A percentile compares a stretch with the other conserved stretches of the same genome.
phyloP scores from a whole-genome alignment of 2,113 vertebrate genomes.

The Alethe castanea region DNA sequence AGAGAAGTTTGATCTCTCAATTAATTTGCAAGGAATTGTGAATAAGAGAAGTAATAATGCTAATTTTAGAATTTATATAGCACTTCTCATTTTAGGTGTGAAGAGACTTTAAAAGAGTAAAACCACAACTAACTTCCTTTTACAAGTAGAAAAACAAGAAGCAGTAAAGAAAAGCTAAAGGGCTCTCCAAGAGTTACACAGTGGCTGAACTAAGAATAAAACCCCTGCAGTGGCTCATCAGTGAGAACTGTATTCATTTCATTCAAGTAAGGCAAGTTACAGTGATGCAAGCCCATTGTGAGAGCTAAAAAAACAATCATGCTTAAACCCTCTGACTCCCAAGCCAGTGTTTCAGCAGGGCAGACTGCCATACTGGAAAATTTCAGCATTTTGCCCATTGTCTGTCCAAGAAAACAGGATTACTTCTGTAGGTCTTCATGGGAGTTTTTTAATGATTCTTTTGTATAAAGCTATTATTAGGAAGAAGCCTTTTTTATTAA shows the following conservation, averaged over 20 bases:
- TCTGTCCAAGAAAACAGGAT: background rate
- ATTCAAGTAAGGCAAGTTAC: conserved; percentile 24
- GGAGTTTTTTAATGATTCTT: background rate
- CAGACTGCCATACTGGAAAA: background rate
- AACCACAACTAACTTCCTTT: background rate
- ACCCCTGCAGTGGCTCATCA: background rate
- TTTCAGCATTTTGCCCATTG: background rate
- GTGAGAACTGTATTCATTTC: conserved; percentile 9
- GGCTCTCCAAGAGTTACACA: background rate
- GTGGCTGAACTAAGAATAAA: conserved; percentile 1
- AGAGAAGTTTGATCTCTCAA: background rate
- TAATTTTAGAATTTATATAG: background rate
- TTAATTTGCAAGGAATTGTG: background rate
- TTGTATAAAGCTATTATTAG: background rate
- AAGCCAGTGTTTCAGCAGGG: background rate
- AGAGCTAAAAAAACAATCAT: background rate
- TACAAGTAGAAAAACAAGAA: background rate
- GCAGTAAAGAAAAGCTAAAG: background rate
- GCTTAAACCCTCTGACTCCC: conserved; percentile 1
- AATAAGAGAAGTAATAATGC: background rate
- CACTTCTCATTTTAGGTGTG: background rate
- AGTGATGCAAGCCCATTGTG: background rate
- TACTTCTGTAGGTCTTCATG: background rate
- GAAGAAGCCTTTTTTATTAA: background rate
- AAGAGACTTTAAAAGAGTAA: background rate